Evolutionary conservation across 2,113 vertebrate genomes (phyloP).

Genomic region (Dryoscopus gambensis): DNA sequence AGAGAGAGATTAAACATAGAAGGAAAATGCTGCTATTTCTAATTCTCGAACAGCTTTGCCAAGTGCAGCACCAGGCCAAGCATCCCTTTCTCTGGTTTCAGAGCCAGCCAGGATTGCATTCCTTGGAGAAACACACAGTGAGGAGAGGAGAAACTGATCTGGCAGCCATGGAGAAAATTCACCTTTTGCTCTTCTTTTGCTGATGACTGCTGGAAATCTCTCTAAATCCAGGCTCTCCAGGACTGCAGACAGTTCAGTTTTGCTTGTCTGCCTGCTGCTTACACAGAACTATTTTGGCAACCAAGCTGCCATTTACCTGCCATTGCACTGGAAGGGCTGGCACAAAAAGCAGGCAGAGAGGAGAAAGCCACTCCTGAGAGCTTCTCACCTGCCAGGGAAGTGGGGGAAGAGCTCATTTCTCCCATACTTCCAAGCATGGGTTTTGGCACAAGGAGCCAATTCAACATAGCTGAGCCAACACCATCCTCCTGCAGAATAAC

Average conservation of each 20-base stretch:
- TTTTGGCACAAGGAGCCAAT: background rate
- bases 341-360: background rate
- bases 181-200: background rate
- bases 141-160: background rate
- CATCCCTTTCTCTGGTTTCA: background rate
- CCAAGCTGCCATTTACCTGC: background rate
- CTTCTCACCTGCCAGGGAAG: background rate
- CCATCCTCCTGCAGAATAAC: background rate
- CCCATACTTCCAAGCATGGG: background rate
- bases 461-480: rapidly evolving
- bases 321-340: background rate
- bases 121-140: background rate
- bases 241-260: background rate
- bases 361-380: background rate
- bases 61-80: rapidly evolving
- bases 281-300: background rate
- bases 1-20: background rate
- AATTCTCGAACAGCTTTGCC: background rate
- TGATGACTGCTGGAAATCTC: background rate
- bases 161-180: background rate
- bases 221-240: background rate
- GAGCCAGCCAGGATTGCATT: background rate
- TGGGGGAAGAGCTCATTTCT: background rate
- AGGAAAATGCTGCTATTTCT: background rate
- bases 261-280: background rate